Conservation (phyloP, 2,113 vertebrate species). For the Capreolus pygargus region DNA sequence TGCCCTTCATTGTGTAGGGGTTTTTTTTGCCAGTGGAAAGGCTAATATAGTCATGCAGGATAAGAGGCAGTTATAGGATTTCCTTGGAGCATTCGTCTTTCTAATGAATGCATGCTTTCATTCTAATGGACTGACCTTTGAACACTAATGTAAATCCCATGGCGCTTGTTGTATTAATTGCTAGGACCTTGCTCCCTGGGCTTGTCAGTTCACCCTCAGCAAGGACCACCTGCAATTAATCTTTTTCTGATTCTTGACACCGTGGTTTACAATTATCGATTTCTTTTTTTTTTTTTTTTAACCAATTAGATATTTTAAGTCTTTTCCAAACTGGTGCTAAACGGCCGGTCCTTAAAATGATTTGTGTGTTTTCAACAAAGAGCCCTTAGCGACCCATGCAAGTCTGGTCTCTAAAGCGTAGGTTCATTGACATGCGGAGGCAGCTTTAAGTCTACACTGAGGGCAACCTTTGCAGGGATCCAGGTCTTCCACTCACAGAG, state of each 20-base stretch:
- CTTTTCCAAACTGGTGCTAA: slow-evolving; percentile 40
- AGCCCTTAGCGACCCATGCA: background rate
- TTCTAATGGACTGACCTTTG: slow-evolving; percentile 39
- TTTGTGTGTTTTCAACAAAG: background rate
- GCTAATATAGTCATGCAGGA: background rate
- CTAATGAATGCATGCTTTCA: slow-evolving; percentile 12
- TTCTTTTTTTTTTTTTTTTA: background rate
- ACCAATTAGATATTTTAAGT: slow-evolving; percentile 55
- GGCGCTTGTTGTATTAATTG: slow-evolving; percentile 63
- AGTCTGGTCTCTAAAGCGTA: background rate
- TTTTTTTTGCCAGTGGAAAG: background rate
- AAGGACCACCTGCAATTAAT: slow-evolving; percentile 61
- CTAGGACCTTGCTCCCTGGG: background rate
- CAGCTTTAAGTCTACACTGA: background rate
- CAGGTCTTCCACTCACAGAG: background rate
- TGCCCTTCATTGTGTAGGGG: background rate
- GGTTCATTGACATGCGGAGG: background rate
- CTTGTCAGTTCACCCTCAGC: slow-evolving; percentile 47
- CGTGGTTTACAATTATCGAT: slow-evolving; percentile 63
- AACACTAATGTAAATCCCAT: slow-evolving; percentile 12
- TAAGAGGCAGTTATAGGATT: background rate
- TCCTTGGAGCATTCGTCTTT: background rate
- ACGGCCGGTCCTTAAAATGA: background rate
- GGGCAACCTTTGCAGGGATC: background rate
- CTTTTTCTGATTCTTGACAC: slow-evolving; percentile 64